These are phyloP conservation scores for Ondatra zibethicus DNA, from an alignment of 2,113 vertebrate species.

Conservation along the genomic window DNA sequence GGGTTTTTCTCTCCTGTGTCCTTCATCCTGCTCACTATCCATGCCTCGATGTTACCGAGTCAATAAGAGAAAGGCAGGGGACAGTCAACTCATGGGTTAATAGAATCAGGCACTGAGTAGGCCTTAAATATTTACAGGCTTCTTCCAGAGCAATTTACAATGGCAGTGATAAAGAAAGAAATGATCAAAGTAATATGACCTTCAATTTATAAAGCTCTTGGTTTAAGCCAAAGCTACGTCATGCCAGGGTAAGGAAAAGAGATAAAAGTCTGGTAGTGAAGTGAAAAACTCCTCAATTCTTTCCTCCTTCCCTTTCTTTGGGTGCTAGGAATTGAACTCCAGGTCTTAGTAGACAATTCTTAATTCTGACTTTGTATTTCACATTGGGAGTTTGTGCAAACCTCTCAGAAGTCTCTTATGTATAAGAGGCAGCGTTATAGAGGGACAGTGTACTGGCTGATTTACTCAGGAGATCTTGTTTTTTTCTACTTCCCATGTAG, in stretches of 20 bases:
- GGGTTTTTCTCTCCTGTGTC: neutral
- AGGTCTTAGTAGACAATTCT: neutral
- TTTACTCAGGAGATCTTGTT: no score
- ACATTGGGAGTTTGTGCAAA: neutral
- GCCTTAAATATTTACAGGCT: slow-evolving; percentile 32
- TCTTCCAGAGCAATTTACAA: neutral
- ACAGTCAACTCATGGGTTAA: neutral
- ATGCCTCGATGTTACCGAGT: neutral
- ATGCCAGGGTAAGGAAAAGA: neutral
- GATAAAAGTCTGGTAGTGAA: neutral
- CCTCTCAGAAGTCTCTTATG: neutral
- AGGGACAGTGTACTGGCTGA: neutral
- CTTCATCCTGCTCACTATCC: neutral
- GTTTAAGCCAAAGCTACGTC: slow-evolving; percentile 12
- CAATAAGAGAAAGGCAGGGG: neutral
- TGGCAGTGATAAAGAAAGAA: neutral
- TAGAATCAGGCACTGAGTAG: neutral
- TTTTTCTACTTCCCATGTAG: no score
- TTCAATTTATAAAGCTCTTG: neutral
- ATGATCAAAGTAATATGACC: slow-evolving; percentile 4
- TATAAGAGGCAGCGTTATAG: neutral
- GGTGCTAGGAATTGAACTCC: neutral
- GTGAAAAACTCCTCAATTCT: neutral
- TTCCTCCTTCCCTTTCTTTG: neutral
- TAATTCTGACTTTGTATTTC: slow-evolving; percentile 32